Base-by-base conservation (phyloP, 2,797 vertebrate species). In the Botia almorhae region DNA sequence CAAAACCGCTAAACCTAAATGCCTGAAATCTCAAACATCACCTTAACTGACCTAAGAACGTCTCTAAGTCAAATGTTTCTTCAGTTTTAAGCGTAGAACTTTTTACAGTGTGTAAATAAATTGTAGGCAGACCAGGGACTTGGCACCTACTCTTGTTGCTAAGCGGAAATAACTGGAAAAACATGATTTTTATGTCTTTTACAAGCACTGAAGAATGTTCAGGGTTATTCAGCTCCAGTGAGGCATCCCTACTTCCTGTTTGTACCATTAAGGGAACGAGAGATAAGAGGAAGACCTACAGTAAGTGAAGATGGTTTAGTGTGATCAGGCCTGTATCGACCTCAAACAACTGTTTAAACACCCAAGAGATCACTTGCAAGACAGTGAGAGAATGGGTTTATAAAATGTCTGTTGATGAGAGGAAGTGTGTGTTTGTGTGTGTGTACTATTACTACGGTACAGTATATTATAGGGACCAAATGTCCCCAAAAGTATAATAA, bases 341-440 rank as follows among this genome's bases (percentile, higher is more conserved):
- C 56, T 50, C 68, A 53, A 3, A 61, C 58, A 51, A 65, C 61
- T 73, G 69, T 72, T 71, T 73, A 36, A 58, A 63, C 23, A 43
- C 26, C 29, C 50, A 46, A 55, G 72, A 50, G 69, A 29, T 73
- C 6, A 72, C 55, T 67, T 80, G 5, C 13, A 39, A 76, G 33
- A 36, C 4, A 5, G 13, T 5, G 46, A 23, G 56, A 19, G 10
- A 56, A 23, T 19, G 8, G 29, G 21, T 60, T 55, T 51, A 43
- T 60, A 14, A 77, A 19, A 77, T 51, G 50, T 78, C 50, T 69
- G 21, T n/a, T 69, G 60, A 69, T 50, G 39, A 50, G 53, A 46
- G 76, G 33, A 61, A 16, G 50, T 17, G 11, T 67, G 51, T 33
- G 53, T 19, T 26, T 43, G 1, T 39, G 36, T 39, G 36, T 39